Conservation (phyloP, 2,888 invertebrate genomes). For the Lacanobia oleracea region DNA sequence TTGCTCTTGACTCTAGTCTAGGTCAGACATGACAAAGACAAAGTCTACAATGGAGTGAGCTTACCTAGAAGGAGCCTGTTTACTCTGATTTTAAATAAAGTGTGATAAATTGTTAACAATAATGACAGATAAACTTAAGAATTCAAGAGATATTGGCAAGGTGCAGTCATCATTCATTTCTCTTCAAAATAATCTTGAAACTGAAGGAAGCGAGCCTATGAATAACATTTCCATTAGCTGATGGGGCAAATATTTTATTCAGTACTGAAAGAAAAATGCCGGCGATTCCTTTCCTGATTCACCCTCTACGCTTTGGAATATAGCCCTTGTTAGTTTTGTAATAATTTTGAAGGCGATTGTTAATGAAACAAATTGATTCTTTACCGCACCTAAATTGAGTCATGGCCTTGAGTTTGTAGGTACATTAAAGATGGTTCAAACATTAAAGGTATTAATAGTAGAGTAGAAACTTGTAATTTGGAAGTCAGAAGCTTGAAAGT, state of each 20-base stretch:
- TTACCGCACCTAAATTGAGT: not conserved
- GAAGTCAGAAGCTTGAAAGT: not conserved
- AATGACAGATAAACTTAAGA: not conserved
- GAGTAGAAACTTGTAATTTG: not conserved
- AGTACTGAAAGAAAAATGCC: not conserved
- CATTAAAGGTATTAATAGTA: not conserved
- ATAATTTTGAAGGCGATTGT: not conserved
- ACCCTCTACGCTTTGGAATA: not conserved
- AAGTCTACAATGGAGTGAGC: too few relatives aligned
- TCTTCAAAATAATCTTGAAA: not conserved
- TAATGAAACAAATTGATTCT: not conserved
- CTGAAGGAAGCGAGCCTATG: not conserved
- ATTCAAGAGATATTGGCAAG: not conserved
- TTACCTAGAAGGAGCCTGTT: too few relatives aligned
- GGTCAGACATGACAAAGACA: too few relatives aligned
- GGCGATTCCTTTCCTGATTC: not conserved
- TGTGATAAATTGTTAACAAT: not conserved
- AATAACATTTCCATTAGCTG: constrained; percentile 48
- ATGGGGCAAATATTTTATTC: constrained; percentile 49
- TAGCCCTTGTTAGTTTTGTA: not conserved
- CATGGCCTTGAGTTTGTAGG: not conserved
- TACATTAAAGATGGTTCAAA: too few relatives aligned
- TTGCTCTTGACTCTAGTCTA: too few relatives aligned
- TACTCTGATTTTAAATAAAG: too few relatives aligned
- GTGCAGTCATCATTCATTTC: not conserved